Evolutionary conservation across 2,797 vertebrate genomes (phyloP).

Genomic region (Xenopus petersii): DNA sequence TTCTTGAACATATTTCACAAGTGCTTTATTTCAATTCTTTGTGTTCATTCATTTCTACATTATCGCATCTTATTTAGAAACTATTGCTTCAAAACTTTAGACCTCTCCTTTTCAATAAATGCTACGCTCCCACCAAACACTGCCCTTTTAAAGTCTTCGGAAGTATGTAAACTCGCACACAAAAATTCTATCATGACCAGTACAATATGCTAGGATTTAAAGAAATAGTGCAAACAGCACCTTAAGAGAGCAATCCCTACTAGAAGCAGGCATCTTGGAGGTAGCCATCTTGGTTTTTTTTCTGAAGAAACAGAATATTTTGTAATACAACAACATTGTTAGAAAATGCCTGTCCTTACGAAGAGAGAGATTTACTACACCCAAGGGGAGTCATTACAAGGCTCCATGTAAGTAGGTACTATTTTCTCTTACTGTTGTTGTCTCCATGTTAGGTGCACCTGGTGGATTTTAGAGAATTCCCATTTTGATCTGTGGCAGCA

Average conservation of each 20-base stretch:
- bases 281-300: background rate
- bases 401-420: too few species aligned
- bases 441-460: too few species aligned
- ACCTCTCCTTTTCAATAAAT: background rate
- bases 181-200: background rate
- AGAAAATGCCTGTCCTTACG: too few species aligned
- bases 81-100: constrained; percentile 1
- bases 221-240: background rate
- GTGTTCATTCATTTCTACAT: background rate
- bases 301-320: background rate
- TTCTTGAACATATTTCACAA: background rate
- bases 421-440: too few species aligned
- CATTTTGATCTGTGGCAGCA: too few species aligned
- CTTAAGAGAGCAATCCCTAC: background rate
- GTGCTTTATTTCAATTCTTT: background rate
- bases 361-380: too few species aligned
- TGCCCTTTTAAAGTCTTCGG: background rate
- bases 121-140: background rate
- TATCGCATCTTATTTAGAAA: background rate
- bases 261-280: background rate
- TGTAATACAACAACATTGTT: too few species aligned
- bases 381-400: too few species aligned
- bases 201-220: background rate
- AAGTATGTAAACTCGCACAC: background rate
- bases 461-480: too few species aligned